A percentile compares a stretch with the other conserved stretches of the same genome.
These are phyloP conservation scores for Hestina assimilis DNA, from an alignment of 1,140 invertebrate genomes.

Conservation along the genomic window DNA sequence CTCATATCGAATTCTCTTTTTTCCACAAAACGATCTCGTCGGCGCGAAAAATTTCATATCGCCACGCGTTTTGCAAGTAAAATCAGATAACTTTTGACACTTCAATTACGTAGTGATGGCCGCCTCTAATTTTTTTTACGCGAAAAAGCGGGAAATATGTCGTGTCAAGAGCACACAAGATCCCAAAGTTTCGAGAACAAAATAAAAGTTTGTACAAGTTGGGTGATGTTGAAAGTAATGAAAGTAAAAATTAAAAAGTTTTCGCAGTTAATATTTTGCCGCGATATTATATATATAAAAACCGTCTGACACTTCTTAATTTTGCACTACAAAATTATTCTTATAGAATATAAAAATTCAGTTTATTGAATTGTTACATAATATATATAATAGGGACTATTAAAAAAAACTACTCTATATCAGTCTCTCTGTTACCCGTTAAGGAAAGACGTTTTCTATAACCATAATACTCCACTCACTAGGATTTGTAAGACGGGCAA, in stretches of 20 bases:
- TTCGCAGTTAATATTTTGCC: slow-evolving; percentile 13
- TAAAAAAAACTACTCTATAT: too few relatives aligned
- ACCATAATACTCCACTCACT: too few relatives aligned
- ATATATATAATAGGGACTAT: too few relatives aligned
- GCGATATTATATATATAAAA: too few relatives aligned
- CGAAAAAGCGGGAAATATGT: slow-evolving; percentile 57
- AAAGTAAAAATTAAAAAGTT: slow-evolving; percentile 59
- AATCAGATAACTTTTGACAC: slow-evolving; percentile 78
- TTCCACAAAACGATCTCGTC: slow-evolving; percentile 62
- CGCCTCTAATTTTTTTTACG: slow-evolving; percentile 66
- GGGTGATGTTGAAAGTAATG: slow-evolving; percentile 42
- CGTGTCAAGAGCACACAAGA: slow-evolving; percentile 63
- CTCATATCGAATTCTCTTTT: slow-evolving; percentile 76
- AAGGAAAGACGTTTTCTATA: too few relatives aligned
- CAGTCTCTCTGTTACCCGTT: too few relatives aligned
- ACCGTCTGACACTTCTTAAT: too few relatives aligned
- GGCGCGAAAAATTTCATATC: slow-evolving; percentile 74
- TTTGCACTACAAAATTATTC: background rate
- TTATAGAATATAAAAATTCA: background rate
- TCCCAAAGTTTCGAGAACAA: slow-evolving; percentile 60
- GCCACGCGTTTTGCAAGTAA: slow-evolving; percentile 74
- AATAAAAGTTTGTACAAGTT: slow-evolving; percentile 47
- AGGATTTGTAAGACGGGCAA: too few relatives aligned
- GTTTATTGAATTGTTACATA: too few relatives aligned
- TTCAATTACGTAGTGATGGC: slow-evolving; percentile 74